Percentiles rank a stretch among this genome's conserved stretches.
These are phyloP conservation scores for Syrmaticus mikado DNA, from an alignment of 2,113 vertebrate species.

Conservation along the genomic window DNA sequence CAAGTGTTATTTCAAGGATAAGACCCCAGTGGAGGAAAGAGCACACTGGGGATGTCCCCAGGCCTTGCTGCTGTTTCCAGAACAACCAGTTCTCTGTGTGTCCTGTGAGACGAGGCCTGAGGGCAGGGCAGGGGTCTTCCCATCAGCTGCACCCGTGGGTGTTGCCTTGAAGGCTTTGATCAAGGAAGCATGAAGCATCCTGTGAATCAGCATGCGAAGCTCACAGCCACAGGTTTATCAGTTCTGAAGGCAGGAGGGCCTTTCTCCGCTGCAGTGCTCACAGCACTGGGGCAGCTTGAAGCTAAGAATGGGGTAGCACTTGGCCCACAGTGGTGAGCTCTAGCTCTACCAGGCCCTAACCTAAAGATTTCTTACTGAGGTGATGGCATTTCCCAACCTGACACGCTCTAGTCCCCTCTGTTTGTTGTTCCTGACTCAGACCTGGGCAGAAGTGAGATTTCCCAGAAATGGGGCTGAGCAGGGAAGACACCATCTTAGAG, in stretches of 20 bases:
- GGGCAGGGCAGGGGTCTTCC: neutral
- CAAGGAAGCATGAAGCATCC: neutral
- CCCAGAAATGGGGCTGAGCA: neutral
- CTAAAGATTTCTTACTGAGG: neutral
- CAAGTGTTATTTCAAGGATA: neutral
- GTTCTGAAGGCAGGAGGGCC: neutral
- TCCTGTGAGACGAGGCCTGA: accelerated
- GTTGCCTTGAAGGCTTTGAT: neutral
- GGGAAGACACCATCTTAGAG: neutral
- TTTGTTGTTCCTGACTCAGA: neutral
- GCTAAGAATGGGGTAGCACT: neutral
- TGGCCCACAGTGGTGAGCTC: neutral
- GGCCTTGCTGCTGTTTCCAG: neutral
- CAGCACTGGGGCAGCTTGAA: neutral
- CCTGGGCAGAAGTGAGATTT: neutral
- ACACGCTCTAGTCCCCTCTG: accelerated
- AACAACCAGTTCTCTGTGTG: accelerated
- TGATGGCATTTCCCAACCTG: neutral
- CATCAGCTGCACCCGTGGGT: neutral
- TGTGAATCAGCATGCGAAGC: neutral
- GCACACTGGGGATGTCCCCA: accelerated
- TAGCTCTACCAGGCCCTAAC: neutral
- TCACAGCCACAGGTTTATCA: neutral
- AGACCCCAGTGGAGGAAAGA: neutral
- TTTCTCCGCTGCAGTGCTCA: neutral